Base-by-base conservation (phyloP, 1,140 invertebrate genomes). In the Monomorium pharaonis region DNA sequence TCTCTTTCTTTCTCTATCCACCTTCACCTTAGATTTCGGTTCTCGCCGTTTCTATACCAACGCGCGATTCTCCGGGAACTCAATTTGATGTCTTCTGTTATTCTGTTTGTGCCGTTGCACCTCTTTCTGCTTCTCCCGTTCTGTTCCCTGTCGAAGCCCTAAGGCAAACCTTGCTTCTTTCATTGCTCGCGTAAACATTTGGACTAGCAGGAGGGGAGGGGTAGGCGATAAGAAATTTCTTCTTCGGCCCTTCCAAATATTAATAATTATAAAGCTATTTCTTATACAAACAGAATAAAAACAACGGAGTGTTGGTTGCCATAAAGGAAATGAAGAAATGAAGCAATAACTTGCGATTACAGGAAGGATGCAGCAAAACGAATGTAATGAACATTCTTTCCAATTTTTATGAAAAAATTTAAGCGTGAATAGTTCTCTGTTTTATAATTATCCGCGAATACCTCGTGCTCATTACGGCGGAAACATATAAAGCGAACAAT, bases 1-100 rank as follows among this genome's bases (percentile, higher is more conserved):
- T 18, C 30, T 24, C 42, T 56, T 9, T 62, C n/a, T 33, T 12
- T 49, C 42, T n/a, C 33, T 54, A n/a, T 27, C 7, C 14, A 27
- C 0, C 14, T 58, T 3, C n/a, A 0, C 33, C 54, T 56, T 69
- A 69, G 47, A 80, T 70, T 83, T 83, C 30, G 51, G 18, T 74
- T 12, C 51, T 67, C 49, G 12, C 21, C 30, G 60, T 44, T n/a
- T 1, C 33, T 44, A 33, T 47, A 27, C 18, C 54, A 44, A 3
- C 12, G 16, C 12, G 21, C 37, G 65, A 83, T 81, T 81, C 33
- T 44, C 51, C 33, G 4, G 21, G n/a, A 80, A 80, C 62, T 54
- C 62, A 69, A 80, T 80, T 80, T 80, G 60, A 78, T 78, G 62
- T 80, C 47, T 58, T 81, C 37, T 81, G 65, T 54, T 81, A 70